phyloP scores from a whole-genome alignment of 2,797 vertebrate species.

The Trematomus bernacchii region DNA sequence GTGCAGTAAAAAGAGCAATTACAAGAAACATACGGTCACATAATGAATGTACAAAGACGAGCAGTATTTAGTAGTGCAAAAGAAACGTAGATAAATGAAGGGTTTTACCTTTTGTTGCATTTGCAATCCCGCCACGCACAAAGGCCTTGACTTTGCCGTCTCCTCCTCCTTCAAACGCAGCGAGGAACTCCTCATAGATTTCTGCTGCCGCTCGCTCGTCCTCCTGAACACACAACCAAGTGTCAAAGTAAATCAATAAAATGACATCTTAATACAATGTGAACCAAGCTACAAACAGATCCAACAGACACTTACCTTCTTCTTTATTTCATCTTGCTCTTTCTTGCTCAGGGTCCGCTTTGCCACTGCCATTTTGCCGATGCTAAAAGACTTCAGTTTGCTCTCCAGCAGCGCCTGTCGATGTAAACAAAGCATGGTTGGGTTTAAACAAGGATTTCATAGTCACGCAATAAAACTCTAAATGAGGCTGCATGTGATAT shows the following conservation, averaged over 20 bases:
- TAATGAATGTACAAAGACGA: too few species aligned
- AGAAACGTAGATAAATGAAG: too few species aligned
- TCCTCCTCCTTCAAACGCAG: slow-evolving; percentile 97
- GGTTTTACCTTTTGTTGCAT: slow-evolving; percentile 93
- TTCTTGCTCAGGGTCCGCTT: slow-evolving; percentile 98
- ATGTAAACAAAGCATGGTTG: slow-evolving; percentile 50
- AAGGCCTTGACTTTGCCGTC: slow-evolving; percentile 99
- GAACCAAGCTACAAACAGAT: accelerated
- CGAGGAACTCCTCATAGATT: slow-evolving; percentile 99
- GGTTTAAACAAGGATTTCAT: background rate
- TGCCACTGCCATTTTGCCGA: slow-evolving; percentile 96
- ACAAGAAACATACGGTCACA: too few species aligned
- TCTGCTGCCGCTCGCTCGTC: slow-evolving; percentile 98
- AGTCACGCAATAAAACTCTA: accelerated
- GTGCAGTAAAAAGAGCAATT: too few species aligned
- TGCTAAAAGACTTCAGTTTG: slow-evolving; percentile 97
- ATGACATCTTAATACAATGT: background rate
- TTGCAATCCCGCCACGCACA: slow-evolving; percentile 97
- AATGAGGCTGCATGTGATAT: accelerated
- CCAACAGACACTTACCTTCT: slow-evolving; percentile 88
- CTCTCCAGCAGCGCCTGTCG: slow-evolving; percentile 93
- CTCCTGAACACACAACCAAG: slow-evolving; percentile 84
- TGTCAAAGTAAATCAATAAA: background rate
- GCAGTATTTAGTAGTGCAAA: too few species aligned
- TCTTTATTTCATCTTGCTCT: slow-evolving; percentile 98